Percentiles rank a stretch among this genome's conserved stretches.
Conservation (phyloP, 2,797 vertebrate species). For the Gastrophryne carolinensis region DNA sequence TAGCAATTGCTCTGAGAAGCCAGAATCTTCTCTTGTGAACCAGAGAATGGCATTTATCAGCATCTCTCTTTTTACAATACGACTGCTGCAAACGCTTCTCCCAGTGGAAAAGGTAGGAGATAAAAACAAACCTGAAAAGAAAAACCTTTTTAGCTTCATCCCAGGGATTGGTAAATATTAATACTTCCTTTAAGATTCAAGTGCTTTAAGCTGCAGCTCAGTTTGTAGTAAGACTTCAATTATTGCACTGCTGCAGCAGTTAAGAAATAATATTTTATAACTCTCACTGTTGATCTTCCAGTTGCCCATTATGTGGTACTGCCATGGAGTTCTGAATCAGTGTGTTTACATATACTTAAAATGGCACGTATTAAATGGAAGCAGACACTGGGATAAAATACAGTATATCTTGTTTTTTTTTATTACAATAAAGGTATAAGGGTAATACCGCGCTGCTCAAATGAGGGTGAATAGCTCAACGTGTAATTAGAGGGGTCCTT, state of each 20-base stretch:
- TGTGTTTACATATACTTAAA: too few relatives aligned
- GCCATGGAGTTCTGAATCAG: not conserved
- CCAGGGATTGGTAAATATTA: conserved; percentile 40
- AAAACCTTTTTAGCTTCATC: conserved; percentile 37
- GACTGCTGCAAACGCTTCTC: conserved; percentile 83
- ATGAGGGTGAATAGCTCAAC: too few relatives aligned
- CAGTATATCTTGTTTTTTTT: too few relatives aligned
- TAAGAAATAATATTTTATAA: conserved; percentile 2
- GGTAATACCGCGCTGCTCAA: too few relatives aligned
- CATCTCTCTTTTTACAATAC: conserved; percentile 78
- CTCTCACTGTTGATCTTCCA: not conserved
- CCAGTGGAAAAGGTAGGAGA: conserved; percentile 87
- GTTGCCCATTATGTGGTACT: not conserved
- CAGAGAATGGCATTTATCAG: conserved; percentile 85
- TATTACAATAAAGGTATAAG: too few relatives aligned
- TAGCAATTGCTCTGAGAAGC: conserved; percentile 65
- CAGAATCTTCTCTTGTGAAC: conserved; percentile 70
- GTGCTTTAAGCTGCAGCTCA: not conserved
- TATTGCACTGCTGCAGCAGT: not conserved
- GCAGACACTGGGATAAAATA: too few relatives aligned
- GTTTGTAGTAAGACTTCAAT: not conserved
- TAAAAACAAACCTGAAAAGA: conserved; percentile 27
- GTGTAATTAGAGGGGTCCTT: too few relatives aligned
- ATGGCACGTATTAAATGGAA: too few relatives aligned
- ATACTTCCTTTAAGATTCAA: not conserved